Evolutionary conservation across 2,113 vertebrate species (phyloP).

Genomic region (Caretta caretta): DNA sequence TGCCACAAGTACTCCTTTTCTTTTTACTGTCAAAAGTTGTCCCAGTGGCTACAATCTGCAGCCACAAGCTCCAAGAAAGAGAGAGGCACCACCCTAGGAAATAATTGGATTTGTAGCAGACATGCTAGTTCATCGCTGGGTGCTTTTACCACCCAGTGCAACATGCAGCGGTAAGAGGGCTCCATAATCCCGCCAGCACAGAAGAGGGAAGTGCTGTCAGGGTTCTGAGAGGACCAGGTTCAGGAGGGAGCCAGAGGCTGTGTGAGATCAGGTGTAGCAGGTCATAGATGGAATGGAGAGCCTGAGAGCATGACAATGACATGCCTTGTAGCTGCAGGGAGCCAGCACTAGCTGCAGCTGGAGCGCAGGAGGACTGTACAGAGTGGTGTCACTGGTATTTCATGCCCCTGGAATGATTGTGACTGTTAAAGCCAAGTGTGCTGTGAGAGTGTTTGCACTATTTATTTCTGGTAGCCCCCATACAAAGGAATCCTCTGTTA

Average conservation of each 20-base stretch:
- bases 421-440: not conserved
- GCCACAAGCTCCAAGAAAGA: slow-evolving; percentile 84
- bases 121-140: not conserved
- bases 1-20: too few relatives aligned
- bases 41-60: slow-evolving; percentile 76
- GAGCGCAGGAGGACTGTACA: rapidly evolving
- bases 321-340: not conserved
- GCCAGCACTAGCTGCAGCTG: not conserved
- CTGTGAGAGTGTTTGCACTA: not conserved
- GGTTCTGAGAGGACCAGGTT: not conserved
- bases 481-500: not conserved
- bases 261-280: not conserved
- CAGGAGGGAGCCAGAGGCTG: not conserved
- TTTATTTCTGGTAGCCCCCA: not conserved
- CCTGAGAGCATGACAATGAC: rapidly evolving
- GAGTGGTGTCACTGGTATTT: rapidly evolving
- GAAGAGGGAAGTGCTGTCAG: not conserved
- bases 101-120: not conserved
- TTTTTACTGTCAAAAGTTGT: slow-evolving; percentile 79
- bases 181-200: not conserved
- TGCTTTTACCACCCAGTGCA: not conserved
- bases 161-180: not conserved
- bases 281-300: not conserved
- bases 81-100: slow-evolving; percentile 81
- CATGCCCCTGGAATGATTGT: rapidly evolving